phyloP scores from a whole-genome alignment of 2,113 vertebrate genomes.

The Oncorhynchus kisutch region DNA sequence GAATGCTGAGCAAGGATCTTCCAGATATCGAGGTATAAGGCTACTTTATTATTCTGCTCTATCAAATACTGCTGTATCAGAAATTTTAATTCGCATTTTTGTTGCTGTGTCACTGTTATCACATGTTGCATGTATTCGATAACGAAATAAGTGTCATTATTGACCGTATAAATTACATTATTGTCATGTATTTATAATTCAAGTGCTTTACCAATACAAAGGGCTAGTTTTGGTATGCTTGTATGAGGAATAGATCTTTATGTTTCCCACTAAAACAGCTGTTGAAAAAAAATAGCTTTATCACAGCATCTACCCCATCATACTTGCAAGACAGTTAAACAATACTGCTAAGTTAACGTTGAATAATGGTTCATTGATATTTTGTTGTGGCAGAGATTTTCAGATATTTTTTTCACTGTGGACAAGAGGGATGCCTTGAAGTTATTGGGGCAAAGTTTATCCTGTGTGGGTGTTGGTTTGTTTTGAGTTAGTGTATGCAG shows the following conservation, averaged over 20 bases:
- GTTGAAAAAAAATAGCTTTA: neutral
- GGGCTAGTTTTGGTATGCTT: neutral
- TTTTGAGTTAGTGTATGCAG: too few relatives aligned
- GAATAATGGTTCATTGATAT: neutral
- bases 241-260: neutral
- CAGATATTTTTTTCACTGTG: neutral
- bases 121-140: neutral
- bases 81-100: neutral
- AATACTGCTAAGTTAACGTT: neutral
- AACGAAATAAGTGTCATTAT: neutral
- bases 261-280: neutral
- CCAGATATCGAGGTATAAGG: conserved; percentile 82
- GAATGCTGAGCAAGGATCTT: conserved; percentile 78
- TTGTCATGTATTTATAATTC: neutral
- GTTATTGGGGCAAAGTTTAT: conserved; percentile 6
- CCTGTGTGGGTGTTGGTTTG: conserved; percentile 1
- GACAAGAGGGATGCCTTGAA: conserved; percentile 1
- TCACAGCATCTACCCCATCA: neutral
- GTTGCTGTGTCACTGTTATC: neutral
- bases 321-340: neutral
- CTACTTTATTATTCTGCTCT: neutral
- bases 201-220: neutral
- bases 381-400: neutral
- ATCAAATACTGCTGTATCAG: neutral
- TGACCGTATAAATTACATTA: neutral